Percentiles rank a stretch among this genome's conserved stretches.
phyloP scores from a whole-genome alignment of 1,140 invertebrate species.

The Wiebesia pumilae region DNA sequence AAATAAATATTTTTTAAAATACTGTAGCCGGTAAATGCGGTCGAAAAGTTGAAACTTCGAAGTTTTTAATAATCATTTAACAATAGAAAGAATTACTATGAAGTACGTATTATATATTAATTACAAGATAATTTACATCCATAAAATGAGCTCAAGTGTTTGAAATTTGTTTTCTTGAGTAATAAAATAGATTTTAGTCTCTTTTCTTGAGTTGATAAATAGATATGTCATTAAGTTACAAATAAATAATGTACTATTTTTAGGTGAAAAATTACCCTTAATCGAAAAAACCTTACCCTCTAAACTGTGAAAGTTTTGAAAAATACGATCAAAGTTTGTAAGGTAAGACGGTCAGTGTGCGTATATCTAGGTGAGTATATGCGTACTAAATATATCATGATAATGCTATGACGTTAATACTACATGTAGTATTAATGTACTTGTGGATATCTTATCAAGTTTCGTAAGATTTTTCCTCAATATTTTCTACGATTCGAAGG shows the following conservation, averaged over 20 bases:
- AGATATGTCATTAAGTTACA: neutral
- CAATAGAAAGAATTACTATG: neutral
- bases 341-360: neutral
- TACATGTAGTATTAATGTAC: neutral
- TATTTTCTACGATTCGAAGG: neutral
- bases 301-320: neutral
- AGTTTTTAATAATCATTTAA: too few relatives aligned
- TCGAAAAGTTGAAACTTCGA: too few relatives aligned
- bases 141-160: neutral
- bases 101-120: neutral
- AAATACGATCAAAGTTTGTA: neutral
- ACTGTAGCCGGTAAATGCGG: too few relatives aligned
- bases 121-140: neutral
- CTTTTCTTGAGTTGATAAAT: neutral
- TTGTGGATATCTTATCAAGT: neutral
- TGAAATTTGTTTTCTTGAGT: neutral
- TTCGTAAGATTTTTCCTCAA: neutral
- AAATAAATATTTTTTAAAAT: too few relatives aligned
- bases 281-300: neutral
- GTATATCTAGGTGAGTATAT: neutral
- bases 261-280: neutral
- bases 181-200: neutral
- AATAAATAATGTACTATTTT: conserved; percentile 2
- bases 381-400: neutral
- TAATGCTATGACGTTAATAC: too few relatives aligned